Percentiles rank a stretch among this genome's conserved stretches.
These are phyloP conservation scores for Polypterus bichir DNA, from an alignment of 2,113 vertebrate species.

Conservation along the genomic window DNA sequence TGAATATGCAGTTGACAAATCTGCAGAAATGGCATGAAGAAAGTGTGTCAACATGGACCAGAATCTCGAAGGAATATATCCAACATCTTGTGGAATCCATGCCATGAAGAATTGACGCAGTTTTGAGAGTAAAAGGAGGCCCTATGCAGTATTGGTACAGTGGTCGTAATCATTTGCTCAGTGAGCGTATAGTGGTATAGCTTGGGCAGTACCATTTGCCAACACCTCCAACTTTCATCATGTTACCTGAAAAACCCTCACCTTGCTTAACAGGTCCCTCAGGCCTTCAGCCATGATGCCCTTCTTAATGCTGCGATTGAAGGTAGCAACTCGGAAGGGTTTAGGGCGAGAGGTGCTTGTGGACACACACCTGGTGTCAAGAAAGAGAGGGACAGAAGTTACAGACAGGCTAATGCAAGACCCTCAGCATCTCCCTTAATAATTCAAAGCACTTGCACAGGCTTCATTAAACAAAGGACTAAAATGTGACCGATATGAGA, in stretches of 20 bases:
- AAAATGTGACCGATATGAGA: not conserved
- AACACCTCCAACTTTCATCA: not conserved
- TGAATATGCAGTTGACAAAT: too few species aligned
- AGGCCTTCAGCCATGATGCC: constrained; percentile 57
- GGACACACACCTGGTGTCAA: constrained; percentile 46
- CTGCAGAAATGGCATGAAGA: not conserved
- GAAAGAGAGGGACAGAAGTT: not conserved
- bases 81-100: too few species aligned
- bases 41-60: too few species aligned
- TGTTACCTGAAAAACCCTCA: constrained; percentile 30
- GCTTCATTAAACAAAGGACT: fast-evolving
- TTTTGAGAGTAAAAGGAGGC: too few species aligned
- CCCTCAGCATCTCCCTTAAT: too few species aligned
- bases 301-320: constrained; percentile 61
- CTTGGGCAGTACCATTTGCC: not conserved
- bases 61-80: too few species aligned
- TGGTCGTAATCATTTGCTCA: too few species aligned
- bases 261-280: constrained; percentile 62
- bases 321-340: constrained; percentile 64
- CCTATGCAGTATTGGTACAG: too few species aligned
- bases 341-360: constrained; percentile 53
- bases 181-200: too few species aligned
- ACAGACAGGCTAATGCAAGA: too few species aligned
- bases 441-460: fast-evolving
- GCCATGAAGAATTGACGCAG: too few species aligned